Evolutionary conservation across 2,797 vertebrate genomes (phyloP).

Genomic region (Macropus fuliginosus): DNA sequence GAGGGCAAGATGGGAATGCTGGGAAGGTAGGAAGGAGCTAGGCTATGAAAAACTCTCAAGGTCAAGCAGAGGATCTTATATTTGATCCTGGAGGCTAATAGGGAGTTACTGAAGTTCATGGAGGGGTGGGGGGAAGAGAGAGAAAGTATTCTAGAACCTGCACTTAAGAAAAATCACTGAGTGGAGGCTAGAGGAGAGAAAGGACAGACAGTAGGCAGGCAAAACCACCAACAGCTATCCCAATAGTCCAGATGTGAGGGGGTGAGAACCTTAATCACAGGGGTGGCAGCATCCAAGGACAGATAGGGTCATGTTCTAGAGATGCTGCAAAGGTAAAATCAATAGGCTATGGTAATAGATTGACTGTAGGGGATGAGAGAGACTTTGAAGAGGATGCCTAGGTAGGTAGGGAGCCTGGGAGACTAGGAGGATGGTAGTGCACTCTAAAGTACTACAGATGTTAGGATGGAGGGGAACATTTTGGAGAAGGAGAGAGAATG

Average conservation of each 20-base stretch:
- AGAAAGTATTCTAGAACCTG: not conserved
- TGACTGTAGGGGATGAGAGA: not conserved
- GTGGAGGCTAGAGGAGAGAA: not conserved
- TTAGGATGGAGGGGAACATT: not conserved
- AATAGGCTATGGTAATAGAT: not conserved
- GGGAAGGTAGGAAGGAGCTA: not conserved
- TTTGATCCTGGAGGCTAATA: not conserved
- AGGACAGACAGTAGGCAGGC: not conserved
- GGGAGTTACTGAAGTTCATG: not conserved
- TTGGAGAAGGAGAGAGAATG: not conserved
- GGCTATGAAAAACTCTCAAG: not conserved
- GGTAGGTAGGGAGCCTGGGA: not conserved
- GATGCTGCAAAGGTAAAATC: not conserved
- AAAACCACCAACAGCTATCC: not conserved
- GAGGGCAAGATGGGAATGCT: not conserved
- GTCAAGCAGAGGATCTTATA: not conserved
- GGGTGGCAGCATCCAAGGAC: not conserved
- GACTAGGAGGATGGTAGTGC: not conserved
- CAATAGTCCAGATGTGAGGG: not conserved
- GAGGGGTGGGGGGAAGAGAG: not conserved
- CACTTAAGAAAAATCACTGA: not conserved
- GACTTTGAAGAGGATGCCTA: not conserved
- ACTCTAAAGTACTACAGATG: not conserved
- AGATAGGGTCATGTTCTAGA: not conserved
- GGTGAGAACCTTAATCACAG: not conserved